Evolutionary conservation across 2,113 vertebrate genomes (phyloP).

Genomic region (Neogale vison): DNA sequence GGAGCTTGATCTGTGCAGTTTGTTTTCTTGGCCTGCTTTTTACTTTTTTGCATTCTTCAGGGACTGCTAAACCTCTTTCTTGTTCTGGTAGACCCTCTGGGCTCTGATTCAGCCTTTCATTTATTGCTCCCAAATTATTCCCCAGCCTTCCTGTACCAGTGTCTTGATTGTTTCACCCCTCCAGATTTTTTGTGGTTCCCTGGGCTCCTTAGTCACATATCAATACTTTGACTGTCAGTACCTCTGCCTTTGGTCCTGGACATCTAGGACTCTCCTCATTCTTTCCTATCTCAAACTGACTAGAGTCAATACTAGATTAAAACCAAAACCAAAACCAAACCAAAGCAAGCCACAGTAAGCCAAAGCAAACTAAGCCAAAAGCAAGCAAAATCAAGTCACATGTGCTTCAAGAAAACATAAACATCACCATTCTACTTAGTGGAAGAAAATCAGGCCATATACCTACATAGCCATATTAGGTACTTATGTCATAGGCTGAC

Average conservation of each 20-base stretch:
- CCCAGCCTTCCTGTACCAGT: neutral
- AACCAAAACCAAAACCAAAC: neutral
- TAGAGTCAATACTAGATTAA: conserved; percentile 19
- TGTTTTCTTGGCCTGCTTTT: neutral
- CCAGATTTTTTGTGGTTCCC: neutral
- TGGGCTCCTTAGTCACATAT: neutral
- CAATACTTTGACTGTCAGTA: neutral
- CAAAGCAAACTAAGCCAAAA: neutral
- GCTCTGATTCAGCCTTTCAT: neutral
- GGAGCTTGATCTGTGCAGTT: neutral
- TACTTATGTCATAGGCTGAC: conserved; percentile 52
- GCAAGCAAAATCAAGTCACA: neutral
- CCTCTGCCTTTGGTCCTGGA: neutral
- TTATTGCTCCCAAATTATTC: neutral
- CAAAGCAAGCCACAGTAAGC: neutral
- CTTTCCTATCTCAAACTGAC: neutral
- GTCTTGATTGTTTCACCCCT: neutral
- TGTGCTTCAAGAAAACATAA: neutral
- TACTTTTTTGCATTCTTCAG: neutral
- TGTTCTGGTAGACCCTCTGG: neutral
- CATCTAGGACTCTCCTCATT: neutral
- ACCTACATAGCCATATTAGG: conserved; percentile 53
- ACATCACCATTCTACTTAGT: conserved; percentile 46
- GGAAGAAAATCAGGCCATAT: conserved; percentile 55
- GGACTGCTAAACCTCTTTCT: neutral